A percentile compares a stretch with the other conserved stretches of the same genome.
Evolutionary conservation across 2,888 invertebrate genomes (phyloP).

Genomic region (Tipula confusa): DNA sequence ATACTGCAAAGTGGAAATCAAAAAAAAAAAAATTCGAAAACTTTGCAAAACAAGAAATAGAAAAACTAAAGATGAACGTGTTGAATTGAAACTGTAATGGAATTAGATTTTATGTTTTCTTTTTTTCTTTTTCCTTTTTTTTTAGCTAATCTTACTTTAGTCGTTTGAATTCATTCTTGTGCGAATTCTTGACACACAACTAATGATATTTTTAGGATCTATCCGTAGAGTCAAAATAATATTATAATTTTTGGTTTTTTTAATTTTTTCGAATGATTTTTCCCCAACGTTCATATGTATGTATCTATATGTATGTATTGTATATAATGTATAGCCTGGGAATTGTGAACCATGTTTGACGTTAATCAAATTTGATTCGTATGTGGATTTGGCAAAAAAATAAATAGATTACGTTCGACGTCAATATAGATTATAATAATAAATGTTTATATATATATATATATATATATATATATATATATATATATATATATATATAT

Average conservation of each 20-base stretch:
- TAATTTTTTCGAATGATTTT: not conserved
- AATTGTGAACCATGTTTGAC: not conserved
- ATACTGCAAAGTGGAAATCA: conserved; percentile 3
- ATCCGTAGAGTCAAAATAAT: not conserved
- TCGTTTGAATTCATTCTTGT: not conserved
- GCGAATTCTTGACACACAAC: not conserved
- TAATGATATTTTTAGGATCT: not conserved
- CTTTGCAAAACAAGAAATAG: not conserved
- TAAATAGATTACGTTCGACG: not conserved
- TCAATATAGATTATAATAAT: conserved; percentile 4
- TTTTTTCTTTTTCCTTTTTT: too few relatives aligned
- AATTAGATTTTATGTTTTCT: not conserved
- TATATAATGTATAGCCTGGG: not conserved
- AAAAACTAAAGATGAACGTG: conserved; percentile 20
- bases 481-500: not conserved
- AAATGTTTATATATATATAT: not conserved
- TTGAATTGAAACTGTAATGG: conserved; percentile 20
- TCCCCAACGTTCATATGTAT: not conserved
- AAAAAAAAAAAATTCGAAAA: not conserved
- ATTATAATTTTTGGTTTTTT: conserved; percentile 25
- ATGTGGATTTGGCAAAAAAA: not conserved
- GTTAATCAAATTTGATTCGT: not conserved
- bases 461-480: not conserved
- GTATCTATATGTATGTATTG: not conserved
- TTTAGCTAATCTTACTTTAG: not conserved